These are phyloP conservation scores for Hippocampus zosterae DNA, from an alignment of 2,113 vertebrate species.

Conservation along the genomic window DNA sequence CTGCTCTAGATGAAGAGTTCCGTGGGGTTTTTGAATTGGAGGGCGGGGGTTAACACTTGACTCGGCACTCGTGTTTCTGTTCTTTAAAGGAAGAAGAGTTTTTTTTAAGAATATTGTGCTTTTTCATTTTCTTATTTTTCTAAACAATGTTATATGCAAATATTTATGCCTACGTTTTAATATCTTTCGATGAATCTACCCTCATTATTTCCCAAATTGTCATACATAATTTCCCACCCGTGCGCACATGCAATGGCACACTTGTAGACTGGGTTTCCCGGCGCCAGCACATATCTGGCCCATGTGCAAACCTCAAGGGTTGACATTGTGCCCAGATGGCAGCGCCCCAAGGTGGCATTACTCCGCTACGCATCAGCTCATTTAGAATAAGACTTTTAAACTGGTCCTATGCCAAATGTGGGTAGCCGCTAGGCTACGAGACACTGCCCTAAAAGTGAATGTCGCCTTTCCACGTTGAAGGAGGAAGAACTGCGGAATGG, in stretches of 20 bases:
- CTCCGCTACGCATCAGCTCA: constrained; percentile 26
- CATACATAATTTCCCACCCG: too few species aligned
- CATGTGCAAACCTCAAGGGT: constrained; percentile 13
- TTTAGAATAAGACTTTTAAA: constrained; percentile 18
- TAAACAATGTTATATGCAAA: too few species aligned
- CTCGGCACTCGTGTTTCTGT: too few species aligned
- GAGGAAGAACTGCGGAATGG: constrained; percentile 91
- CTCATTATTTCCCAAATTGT: too few species aligned
- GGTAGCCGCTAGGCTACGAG: constrained; percentile 9
- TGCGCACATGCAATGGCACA: constrained; percentile 16
- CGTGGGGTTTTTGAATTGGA: too few species aligned
- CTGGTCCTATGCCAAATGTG: constrained; percentile 5
- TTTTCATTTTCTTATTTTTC: too few species aligned
- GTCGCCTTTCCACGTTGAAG: constrained; percentile 52
- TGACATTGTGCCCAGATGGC: constrained; percentile 39
- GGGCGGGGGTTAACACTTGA: too few species aligned
- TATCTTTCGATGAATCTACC: too few species aligned
- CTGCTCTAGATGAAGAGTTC: too few species aligned
- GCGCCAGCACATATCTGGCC: constrained; percentile 43
- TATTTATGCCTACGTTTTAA: too few species aligned
- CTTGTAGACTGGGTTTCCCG: constrained; percentile 26
- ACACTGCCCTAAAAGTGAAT: background rate
- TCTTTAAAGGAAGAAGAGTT: too few species aligned
- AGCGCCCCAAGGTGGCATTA: constrained; percentile 33
- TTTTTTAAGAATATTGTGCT: too few species aligned